Base-by-base conservation (phyloP, 2,113 vertebrate genomes). In the Todiramphus chloris region DNA sequence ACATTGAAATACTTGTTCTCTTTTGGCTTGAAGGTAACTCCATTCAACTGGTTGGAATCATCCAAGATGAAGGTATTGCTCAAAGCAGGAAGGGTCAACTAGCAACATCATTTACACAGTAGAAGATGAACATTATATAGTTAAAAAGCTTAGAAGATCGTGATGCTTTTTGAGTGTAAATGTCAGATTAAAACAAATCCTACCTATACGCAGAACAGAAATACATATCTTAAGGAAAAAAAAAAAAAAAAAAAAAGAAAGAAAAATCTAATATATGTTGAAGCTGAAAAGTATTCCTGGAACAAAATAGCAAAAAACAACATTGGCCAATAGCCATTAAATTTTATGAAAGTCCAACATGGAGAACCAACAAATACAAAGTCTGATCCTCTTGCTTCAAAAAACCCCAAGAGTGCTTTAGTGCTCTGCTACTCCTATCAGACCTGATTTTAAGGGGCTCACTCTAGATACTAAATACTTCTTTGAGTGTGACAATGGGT, bases 61-160 rank as follows among this genome's bases (percentile, higher is more conserved):
- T 10, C 7, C 39, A 56, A 60, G 53, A 46, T 2, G 33, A 21
- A n/a, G 56, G 10, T 2, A 11, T 30, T 50, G 25, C 19, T 86
- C 46, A 27, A 68, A 73, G 16, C 16, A 43, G 35, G 8, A 18
- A 60, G 37, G 28, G 46, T 62, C 79, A 95, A 21, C 20, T 3
- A 11, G 16, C 15, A 70, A 44, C 20, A 67, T 69, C 8, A 25
- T 62, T 70, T 53, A 13, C 17, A 63, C 28, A 24, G 14, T 2
- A 30, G 30, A 53, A 62, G 13, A 27, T 8, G 28, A 53, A 27
- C 37, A 46, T 46, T 0, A 6, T 33, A 11, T 1, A 81, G 15
- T 13, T 13, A 13, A 84, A 58, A 80, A 76, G 1, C 7, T 53
- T 15, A 28, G 51, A 53, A 53, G 27, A 41, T 6, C 0, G 0